Evolutionary conservation across 2,113 vertebrate species (phyloP).

Genomic region (Neodon shergylaensis): DNA sequence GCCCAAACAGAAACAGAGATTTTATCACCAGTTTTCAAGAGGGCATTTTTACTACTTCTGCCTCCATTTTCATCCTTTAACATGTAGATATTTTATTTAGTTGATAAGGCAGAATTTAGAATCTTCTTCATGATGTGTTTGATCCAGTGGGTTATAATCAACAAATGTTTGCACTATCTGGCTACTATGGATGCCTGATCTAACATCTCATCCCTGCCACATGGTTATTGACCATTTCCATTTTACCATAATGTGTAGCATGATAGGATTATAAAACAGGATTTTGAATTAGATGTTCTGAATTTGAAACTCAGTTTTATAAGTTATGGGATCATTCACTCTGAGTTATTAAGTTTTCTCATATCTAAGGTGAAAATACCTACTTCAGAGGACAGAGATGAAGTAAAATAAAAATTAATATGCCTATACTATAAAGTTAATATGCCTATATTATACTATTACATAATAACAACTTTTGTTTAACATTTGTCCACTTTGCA

Average conservation of each 20-base stretch:
- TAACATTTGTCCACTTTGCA: neutral
- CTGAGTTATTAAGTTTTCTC: neutral
- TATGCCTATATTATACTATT: neutral
- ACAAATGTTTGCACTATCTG: neutral
- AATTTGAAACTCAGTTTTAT: slow-evolving; percentile 8
- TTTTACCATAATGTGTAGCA: neutral
- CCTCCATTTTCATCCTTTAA: neutral
- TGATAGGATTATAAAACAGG: neutral
- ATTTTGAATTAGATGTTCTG: neutral
- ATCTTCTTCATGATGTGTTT: neutral
- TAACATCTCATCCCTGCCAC: neutral
- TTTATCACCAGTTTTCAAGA: neutral
- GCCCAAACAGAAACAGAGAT: neutral
- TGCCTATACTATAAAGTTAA: neutral
- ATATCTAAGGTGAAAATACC: neutral
- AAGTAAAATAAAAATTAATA: slow-evolving; percentile 4
- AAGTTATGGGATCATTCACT: neutral
- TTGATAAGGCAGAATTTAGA: neutral
- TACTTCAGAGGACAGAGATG: neutral
- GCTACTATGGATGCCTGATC: neutral
- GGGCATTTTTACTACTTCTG: neutral
- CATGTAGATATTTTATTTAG: neutral
- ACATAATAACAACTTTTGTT: neutral
- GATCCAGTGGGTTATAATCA: neutral
- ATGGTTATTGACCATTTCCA: neutral